Base-by-base conservation (phyloP, 35 echinoderm and acorn worm species). In the Holothuria glaberrima region DNA sequence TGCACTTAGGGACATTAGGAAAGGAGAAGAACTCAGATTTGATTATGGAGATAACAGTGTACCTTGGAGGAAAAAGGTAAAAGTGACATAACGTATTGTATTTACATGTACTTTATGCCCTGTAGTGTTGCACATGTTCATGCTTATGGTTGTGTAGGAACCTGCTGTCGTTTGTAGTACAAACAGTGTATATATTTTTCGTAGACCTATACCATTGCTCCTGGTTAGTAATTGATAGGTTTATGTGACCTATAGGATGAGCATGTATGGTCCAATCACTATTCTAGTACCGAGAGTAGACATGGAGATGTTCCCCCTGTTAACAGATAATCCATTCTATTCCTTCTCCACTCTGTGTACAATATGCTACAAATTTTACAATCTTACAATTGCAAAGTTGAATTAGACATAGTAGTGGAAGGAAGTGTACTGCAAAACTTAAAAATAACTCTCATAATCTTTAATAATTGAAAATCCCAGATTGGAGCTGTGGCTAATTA, bases 51-150 rank as follows among this genome's bases (percentile, higher is more conserved):
- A 76, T 31, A 48, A 28, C 2, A 34, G 31, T 56, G 34, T 89
- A 27, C 87, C 87, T 29, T 76, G 87, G 87, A 44, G 87, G 66
- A 71, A 75, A 89, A 89, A 89, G 86, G 86, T 89, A 13, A 59
- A 59, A 59, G 58, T 59, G 21, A 59, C 58, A 21, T 59, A 59
- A 59, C 58, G n/a, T n/a, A n/a, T n/a, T n/a, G 21, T 59, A 21
- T 59, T 59, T 59, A 13, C 58, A 13, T 59, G 58, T 59, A 21
- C 58, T 59, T 59, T 59, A 59, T 59, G 58, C 58, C 58, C 21
- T 59, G 58, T 59, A 59, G 12, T 59, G 58, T 59, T 59, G 12
- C 58, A 13, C 21, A 59, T 59, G 58, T 59, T 59, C 12, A 13
- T 12, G 12, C 58, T 59, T 59, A 59, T 13, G 58, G n/a, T n/a